A percentile compares a stretch with the other conserved stretches of the same genome.
phyloP scores from a whole-genome alignment of 1,140 invertebrate genomes.

The Anthonomus grandis region DNA sequence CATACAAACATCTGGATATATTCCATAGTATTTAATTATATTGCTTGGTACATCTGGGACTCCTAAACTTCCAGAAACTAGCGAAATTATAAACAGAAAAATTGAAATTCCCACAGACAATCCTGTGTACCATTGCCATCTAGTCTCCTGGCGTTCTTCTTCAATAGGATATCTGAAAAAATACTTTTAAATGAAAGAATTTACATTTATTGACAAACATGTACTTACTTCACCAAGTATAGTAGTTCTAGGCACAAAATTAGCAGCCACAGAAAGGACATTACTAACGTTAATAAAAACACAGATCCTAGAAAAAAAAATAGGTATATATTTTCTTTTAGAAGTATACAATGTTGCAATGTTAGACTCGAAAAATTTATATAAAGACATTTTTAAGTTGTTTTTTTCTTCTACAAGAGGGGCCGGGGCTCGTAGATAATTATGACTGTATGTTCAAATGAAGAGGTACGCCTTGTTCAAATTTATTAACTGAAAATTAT shows the following conservation, averaged over 20 bases:
- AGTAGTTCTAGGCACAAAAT: conserved; percentile 33
- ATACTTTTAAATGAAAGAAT: neutral
- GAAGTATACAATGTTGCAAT: neutral
- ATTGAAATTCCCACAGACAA: conserved; percentile 17
- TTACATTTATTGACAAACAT: neutral
- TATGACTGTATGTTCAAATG: too few species aligned
- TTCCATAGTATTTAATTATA: conserved; percentile 19
- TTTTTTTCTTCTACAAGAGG: too few species aligned
- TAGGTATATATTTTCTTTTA: too few species aligned
- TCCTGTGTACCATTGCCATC: conserved; percentile 17
- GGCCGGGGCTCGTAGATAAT: too few species aligned
- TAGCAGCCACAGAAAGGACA: conserved; percentile 29
- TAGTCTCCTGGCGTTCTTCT: conserved; percentile 1
- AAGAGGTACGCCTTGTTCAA: too few species aligned
- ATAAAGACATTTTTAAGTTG: neutral
- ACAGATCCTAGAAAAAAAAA: conserved; percentile 30
- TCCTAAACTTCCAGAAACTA: conserved; percentile 16
- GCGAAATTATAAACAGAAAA: conserved; percentile 4
- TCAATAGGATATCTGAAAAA: conserved; percentile 17
- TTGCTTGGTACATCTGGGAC: conserved; percentile 24
- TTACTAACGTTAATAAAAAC: conserved; percentile 27
- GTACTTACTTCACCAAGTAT: conserved; percentile 31
- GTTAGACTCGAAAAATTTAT: neutral
- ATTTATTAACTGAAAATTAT: too few species aligned
- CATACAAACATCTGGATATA: conserved; percentile 4